Evolutionary conservation across 2,113 vertebrate species (phyloP), one percentile per base, ranked within the genome.

Genomic region (Odontophorus gujanensis): DNA sequence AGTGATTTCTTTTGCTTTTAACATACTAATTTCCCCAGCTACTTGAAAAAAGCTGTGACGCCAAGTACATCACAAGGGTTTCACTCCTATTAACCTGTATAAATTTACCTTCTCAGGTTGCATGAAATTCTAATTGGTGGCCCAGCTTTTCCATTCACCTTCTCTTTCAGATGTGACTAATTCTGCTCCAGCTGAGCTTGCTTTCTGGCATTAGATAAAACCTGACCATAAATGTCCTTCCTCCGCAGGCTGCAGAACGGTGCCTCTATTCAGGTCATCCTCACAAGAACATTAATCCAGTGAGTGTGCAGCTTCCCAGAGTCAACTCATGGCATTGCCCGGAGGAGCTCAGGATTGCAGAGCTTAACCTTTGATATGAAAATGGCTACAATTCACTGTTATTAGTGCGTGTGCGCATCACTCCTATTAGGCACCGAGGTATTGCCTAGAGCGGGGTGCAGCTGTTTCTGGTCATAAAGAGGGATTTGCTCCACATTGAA

Each of bases 331-430:
- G 81, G 63, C 16, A 21, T 72, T 17, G 89, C 93, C 96, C 91
- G 74, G 87, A 94, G 91, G 85, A 92, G 83, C 91, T 96, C 42
- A 69, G 92, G 95, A 97, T 78, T 95, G 96, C 93, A 86, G 91
- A 97, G 91, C 84, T 96, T 83, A 77, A 90, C 30, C 67, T 94
- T 97, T 94, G 95, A 95, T 76, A 87, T 93, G 85, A 93, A 97
- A 96, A 92, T 89, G 90, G 61, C 30, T 90, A 79, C 94, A 87
- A 96, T 91, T 97, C 93, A 85, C 55, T 91, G 85, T 92, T 93
- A 92, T 89, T 95, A 91, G 84, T 76, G 86, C 95, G 87, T 72
- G 76, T 88, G 80, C 6, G 4, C 76, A 77, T 81, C 72, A 45
- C 16, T 90, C 80, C 85, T 90, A 76, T 77, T 89, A 82, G 87